Evolutionary conservation across 1,140 invertebrate genomes (phyloP).

Genomic region (Spodoptera frugiperda): DNA sequence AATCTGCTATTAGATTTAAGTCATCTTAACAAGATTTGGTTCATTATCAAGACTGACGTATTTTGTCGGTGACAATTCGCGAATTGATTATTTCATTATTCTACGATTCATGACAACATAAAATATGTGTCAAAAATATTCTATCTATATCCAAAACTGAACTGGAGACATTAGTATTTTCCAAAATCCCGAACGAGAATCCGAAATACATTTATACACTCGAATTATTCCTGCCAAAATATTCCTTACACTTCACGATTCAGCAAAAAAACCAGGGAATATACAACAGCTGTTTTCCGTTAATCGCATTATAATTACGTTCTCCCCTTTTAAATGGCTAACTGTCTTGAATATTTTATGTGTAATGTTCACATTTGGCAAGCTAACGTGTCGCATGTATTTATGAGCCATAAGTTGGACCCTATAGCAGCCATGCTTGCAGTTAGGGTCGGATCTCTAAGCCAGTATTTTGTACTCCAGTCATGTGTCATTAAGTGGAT

Average conservation of each 20-base stretch:
- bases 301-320: not conserved
- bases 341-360: conserved; percentile 12
- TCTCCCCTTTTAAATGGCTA: not conserved
- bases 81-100: too few relatives aligned
- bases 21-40: too few relatives aligned
- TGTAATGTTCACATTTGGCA: conserved; percentile 1
- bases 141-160: too few relatives aligned
- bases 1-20: too few relatives aligned
- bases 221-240: too few relatives aligned
- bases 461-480: too few relatives aligned
- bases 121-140: not conserved
- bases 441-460: too few relatives aligned
- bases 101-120: not conserved
- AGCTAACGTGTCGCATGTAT: not conserved
- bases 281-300: conserved; percentile 23
- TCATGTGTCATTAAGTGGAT: too few relatives aligned
- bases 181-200: not conserved
- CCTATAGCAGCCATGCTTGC: not conserved
- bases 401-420: not conserved
- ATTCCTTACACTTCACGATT: not conserved
- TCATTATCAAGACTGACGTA: not conserved
- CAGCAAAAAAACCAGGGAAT: not conserved
- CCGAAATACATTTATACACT: too few relatives aligned
- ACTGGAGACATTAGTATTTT: too few relatives aligned
- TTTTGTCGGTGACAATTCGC: not conserved